Evolutionary conservation across 2,797 vertebrate species (phyloP).

Genomic region (Hippocampus kuda): DNA sequence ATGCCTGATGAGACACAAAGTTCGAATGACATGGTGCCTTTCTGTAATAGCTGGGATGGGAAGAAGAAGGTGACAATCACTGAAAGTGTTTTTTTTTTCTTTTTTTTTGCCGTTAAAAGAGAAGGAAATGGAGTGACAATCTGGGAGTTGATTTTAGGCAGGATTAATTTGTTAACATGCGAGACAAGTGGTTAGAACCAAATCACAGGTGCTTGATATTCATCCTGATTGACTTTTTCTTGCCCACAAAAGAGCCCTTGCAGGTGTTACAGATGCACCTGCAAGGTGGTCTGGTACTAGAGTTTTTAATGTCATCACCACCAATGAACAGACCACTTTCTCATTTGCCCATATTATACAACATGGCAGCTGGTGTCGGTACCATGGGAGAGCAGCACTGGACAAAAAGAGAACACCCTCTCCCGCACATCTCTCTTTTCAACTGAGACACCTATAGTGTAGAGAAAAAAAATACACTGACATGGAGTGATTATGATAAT

Average conservation of each 20-base stretch:
- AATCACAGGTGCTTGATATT: conserved; percentile 41
- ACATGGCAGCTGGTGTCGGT: conserved; percentile 44
- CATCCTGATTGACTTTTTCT: conserved; percentile 34
- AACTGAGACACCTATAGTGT: conserved; percentile 63
- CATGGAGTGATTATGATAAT: conserved; percentile 36
- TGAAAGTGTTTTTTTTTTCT: not conserved
- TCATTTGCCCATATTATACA: conserved; percentile 33
- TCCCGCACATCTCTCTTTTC: conserved; percentile 63
- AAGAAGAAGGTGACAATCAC: not conserved
- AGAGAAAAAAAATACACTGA: conserved; percentile 53
- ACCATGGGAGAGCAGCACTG: conserved; percentile 59
- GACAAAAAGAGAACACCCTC: conserved; percentile 58
- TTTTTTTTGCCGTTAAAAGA: not conserved
- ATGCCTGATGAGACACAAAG: conserved; percentile 68
- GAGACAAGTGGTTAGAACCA: conserved; percentile 36
- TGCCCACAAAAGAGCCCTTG: conserved; percentile 15
- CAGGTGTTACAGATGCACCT: conserved; percentile 27
- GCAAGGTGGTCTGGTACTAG: conserved; percentile 12
- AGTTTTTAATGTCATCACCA: conserved; percentile 45
- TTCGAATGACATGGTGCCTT: not conserved
- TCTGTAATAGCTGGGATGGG: not conserved
- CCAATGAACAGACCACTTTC: conserved; percentile 29
- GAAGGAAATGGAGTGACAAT: conserved; percentile 9
- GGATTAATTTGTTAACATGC: conserved; percentile 49
- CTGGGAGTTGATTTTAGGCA: conserved; percentile 31